Evolutionary conservation across 2,113 vertebrate species (phyloP).

Genomic region (Pachypanchax playfairii): DNA sequence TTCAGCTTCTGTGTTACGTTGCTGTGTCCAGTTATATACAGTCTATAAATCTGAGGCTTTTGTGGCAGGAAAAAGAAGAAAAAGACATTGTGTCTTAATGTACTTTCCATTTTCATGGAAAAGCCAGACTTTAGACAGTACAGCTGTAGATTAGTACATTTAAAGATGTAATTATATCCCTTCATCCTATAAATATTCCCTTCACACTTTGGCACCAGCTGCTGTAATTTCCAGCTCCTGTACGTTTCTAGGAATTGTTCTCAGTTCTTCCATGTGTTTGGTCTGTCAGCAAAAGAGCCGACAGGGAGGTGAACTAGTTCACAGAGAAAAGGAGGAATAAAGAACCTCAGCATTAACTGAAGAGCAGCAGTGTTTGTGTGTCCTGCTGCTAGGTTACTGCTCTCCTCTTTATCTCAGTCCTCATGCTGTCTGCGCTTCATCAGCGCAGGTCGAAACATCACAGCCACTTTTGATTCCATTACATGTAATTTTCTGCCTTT

Average conservation of each 20-base stretch:
- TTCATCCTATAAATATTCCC: slow-evolving; percentile 58
- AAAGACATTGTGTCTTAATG: not conserved
- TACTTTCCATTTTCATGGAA: slow-evolving; percentile 15
- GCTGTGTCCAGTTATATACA: too few relatives aligned
- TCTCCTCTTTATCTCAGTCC: slow-evolving; percentile 36
- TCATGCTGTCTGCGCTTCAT: slow-evolving; percentile 37
- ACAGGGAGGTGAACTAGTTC: slow-evolving; percentile 33
- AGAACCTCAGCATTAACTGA: slow-evolving; percentile 16
- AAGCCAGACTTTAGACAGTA: slow-evolving; percentile 19
- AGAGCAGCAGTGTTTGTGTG: slow-evolving; percentile 53
- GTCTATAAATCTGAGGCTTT: too few relatives aligned
- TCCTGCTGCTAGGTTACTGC: slow-evolving; percentile 62
- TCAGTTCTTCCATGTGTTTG: slow-evolving; percentile 40
- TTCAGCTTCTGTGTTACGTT: too few relatives aligned
- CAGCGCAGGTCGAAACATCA: slow-evolving; percentile 7
- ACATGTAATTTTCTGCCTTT: not conserved
- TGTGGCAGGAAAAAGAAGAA: slow-evolving; percentile 3
- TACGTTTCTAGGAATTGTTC: slow-evolving; percentile 51
- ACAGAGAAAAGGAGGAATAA: slow-evolving; percentile 4
- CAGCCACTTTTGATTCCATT: not conserved
- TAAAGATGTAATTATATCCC: slow-evolving; percentile 57
- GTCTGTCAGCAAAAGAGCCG: slow-evolving; percentile 41
- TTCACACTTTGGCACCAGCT: slow-evolving; percentile 46
- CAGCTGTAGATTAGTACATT: slow-evolving; percentile 42
- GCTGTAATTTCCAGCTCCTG: slow-evolving; percentile 53